phyloP scores from a whole-genome alignment of 2,797 vertebrate genomes.

The Parambassis ranga region DNA sequence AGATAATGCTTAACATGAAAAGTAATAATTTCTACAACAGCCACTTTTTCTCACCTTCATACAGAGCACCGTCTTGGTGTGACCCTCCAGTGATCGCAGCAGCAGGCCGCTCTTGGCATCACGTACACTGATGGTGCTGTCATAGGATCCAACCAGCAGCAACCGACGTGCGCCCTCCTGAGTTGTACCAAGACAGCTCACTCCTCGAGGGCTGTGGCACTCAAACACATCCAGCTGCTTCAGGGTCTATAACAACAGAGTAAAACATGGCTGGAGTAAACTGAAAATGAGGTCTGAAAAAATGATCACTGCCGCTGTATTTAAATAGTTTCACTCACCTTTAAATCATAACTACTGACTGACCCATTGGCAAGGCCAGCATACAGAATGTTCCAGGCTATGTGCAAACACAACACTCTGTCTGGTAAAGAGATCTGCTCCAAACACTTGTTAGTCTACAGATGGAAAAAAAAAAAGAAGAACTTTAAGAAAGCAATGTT shows the following conservation, averaged over 20 bases:
- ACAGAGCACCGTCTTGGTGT: conserved; percentile 95
- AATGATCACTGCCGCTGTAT: neutral
- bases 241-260: conserved; percentile 78
- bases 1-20: neutral
- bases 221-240: conserved; percentile 90
- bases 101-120: conserved; percentile 91
- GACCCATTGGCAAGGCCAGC: conserved; percentile 91
- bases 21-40: neutral
- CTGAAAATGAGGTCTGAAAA: neutral
- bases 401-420: conserved; percentile 91
- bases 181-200: conserved; percentile 92
- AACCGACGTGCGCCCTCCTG: conserved; percentile 92
- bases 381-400: conserved; percentile 89
- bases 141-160: conserved; percentile 94
- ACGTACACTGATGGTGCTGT: conserved; percentile 94
- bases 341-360: conserved; percentile 86
- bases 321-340: conserved; percentile 74
- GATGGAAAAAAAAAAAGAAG: neutral
- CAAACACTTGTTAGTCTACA: conserved; percentile 82
- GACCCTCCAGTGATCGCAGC: conserved; percentile 90
- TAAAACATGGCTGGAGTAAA: neutral
- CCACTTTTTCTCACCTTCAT: conserved; percentile 94
- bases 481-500: neutral
- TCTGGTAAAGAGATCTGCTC: conserved; percentile 85
- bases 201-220: conserved; percentile 91